Evolutionary conservation across 2,888 invertebrate genomes (phyloP), one percentile per base, ranked within the genome.

Genomic region (Callosobruchus maculatus): DNA sequence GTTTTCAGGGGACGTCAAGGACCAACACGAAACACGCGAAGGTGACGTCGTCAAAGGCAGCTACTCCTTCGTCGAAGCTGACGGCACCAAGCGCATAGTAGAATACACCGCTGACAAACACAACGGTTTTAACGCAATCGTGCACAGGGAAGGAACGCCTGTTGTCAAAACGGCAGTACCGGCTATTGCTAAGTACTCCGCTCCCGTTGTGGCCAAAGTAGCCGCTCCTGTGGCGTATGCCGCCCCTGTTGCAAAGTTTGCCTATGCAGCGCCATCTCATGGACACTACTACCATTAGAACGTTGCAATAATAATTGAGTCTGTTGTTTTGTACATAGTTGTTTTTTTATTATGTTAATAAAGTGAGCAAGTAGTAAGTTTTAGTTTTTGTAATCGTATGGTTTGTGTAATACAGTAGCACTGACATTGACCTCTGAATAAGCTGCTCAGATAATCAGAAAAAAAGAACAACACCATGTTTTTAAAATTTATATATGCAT

Each of bases 11-110:
- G 89, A 90, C 86, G 87, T 88, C 84, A 89, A 90, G 85, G 86
- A 85, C 21, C 91, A 91, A 85, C 90, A 91, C 79, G 91, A 92
- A 87, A 90, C 90, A 77, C 90, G 91, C 76, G 86, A 87, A 70
- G 89, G 89, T 3, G 88, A 88, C 80, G 87, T 87, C 77, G 83
- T 88, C 72, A 86, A 86, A 73, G 90, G 90, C 9, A 83, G 85
- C 77, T 89, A 89, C 78, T 87, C 88, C 73, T 81, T 90, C 0
- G 84, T 90, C 76, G 89, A 90, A 77, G 82, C 89, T 49, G 89
- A 90, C 83, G 90, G 90, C 22, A 87, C 86, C 78, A 86, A 86
- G 74, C 87, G 90, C 75, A 85, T 86, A 68, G 90, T 90, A 21
- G 87, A 89, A 21, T 90, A 90, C 82, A 86, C 87, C 73, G 88